Evolutionary conservation across 1,140 invertebrate genomes (phyloP).

Genomic region (Babylonia areolata): DNA sequence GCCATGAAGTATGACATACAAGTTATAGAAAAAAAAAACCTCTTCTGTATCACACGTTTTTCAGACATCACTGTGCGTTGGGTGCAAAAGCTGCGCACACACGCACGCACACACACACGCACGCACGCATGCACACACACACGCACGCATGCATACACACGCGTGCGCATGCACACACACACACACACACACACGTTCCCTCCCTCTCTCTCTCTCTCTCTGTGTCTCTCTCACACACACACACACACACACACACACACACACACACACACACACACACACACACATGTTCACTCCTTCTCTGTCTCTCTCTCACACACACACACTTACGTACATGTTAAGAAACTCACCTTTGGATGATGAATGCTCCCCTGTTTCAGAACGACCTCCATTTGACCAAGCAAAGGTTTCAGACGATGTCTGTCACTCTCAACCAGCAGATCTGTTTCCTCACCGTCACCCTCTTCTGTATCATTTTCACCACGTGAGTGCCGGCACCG

Average conservation of each 20-base stretch:
- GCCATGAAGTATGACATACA: too few relatives aligned
- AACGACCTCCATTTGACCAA: slow-evolving; percentile 97
- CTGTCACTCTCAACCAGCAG: slow-evolving; percentile 90
- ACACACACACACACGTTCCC: neutral
- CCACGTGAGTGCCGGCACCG: slow-evolving; percentile 83
- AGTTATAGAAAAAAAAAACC: too few relatives aligned
- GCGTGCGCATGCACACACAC: neutral
- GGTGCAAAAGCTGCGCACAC: too few relatives aligned
- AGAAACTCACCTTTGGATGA: neutral
- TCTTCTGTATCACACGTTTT: too few relatives aligned
- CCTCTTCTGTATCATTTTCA: slow-evolving; percentile 95
- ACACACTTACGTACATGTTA: neutral
- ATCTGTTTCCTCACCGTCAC: slow-evolving; percentile 96
- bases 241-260: neutral
- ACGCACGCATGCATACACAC: neutral
- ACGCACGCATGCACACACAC: neutral
- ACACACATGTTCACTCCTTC: neutral
- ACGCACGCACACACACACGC: neutral
- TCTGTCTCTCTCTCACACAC: too few relatives aligned
- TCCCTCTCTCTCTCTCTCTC: neutral
- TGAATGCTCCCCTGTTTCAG: slow-evolving; percentile 81
- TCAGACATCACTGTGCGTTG: too few relatives aligned
- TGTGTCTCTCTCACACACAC: neutral
- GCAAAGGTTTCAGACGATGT: slow-evolving; percentile 93
- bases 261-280: neutral